A percentile compares a stretch with the other conserved stretches of the same genome.
Conservation (phyloP, 1,140 invertebrate species). For the Penaeus indicus region DNA sequence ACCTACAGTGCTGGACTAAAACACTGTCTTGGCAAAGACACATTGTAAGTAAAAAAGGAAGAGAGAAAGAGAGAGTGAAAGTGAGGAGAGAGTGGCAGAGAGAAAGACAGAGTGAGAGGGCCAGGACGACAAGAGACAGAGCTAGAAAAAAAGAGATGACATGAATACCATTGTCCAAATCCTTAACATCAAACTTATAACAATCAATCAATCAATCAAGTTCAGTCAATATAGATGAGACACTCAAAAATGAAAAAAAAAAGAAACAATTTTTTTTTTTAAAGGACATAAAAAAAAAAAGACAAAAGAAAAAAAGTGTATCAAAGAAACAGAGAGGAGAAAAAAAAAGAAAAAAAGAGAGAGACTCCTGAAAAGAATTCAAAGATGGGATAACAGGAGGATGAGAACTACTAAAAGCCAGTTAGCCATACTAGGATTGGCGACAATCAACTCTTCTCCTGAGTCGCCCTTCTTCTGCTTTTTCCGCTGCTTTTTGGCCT, state of each 20-base stretch:
- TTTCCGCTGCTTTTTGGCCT: conserved; percentile 92
- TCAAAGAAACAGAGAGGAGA: conserved; percentile 43
- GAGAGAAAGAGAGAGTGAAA: neutral
- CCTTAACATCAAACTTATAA: too few relatives aligned
- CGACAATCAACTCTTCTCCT: conserved; percentile 66
- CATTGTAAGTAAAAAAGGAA: conserved; percentile 44
- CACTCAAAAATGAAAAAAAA: conserved; percentile 22
- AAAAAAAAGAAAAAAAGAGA: conserved; percentile 54
- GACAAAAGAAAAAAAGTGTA: neutral
- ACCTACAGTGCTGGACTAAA: conserved; percentile 42
- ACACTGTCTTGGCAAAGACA: conserved; percentile 59
- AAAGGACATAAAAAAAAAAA: conserved; percentile 42
- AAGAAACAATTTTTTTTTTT: neutral
- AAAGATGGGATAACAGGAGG: conserved; percentile 40
- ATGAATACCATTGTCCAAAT: too few relatives aligned
- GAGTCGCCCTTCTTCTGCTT: conserved; percentile 77
- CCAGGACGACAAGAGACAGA: too few relatives aligned
- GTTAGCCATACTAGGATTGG: conserved; percentile 61
- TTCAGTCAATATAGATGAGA: conserved; percentile 19
- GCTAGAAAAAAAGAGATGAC: too few relatives aligned
- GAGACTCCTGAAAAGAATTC: conserved; percentile 57
- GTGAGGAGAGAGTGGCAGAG: too few relatives aligned
- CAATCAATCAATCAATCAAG: too few relatives aligned
- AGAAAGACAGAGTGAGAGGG: too few relatives aligned
- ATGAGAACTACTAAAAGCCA: conserved; percentile 60